A percentile compares a stretch with the other conserved stretches of the same genome.
Conservation (phyloP, 1,140 invertebrate species). For the Trigoniulus corallinus region DNA sequence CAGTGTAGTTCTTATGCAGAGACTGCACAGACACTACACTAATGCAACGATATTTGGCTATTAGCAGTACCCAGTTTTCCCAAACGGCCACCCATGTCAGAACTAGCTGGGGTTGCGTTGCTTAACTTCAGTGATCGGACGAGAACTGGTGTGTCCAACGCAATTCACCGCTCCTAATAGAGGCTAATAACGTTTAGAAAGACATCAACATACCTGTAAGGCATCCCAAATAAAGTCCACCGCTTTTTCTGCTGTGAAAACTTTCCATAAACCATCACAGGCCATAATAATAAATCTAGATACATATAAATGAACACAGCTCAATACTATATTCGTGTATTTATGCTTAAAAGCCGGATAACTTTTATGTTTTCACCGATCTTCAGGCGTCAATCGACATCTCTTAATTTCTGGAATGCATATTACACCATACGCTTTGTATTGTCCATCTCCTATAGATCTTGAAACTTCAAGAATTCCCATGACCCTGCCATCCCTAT, state of each 20-base stretch:
- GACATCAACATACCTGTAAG: not conserved
- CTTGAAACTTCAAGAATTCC: constrained; percentile 33
- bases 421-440: constrained; percentile 28
- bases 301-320: constrained; percentile 8
- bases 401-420: constrained; percentile 32
- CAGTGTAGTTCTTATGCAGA: too few species aligned
- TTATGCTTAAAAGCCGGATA: not conserved
- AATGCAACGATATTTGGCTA: too few species aligned
- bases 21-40: too few species aligned
- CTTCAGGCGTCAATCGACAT: constrained; percentile 28
- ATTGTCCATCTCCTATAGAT: constrained; percentile 34
- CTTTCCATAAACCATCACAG: constrained; percentile 36
- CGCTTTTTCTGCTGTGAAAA: constrained; percentile 26
- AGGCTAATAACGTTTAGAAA: too few species aligned
- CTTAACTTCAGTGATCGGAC: too few species aligned
- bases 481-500: constrained; percentile 32
- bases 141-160: too few species aligned
- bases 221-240: constrained; percentile 25
- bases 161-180: too few species aligned
- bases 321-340: constrained; percentile 1
- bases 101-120: too few species aligned
- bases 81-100: too few species aligned
- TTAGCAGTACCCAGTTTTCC: too few species aligned
- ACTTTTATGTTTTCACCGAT: constrained; percentile 14
- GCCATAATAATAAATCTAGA: constrained; percentile 30